Conservation (phyloP, 2,797 vertebrate genomes). For the Crax fasciolata region DNA sequence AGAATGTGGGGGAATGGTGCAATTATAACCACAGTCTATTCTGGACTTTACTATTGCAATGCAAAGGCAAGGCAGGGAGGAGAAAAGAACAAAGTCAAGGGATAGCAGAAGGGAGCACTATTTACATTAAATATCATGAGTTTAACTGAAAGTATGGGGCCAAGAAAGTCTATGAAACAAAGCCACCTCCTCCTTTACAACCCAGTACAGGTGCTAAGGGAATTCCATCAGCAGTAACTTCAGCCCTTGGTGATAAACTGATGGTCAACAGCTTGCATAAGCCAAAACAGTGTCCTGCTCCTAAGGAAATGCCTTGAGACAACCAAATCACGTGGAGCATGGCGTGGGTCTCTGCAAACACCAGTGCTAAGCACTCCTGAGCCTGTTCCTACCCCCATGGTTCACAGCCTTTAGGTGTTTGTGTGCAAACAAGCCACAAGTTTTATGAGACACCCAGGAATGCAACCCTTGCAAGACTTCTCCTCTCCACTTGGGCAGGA, state of each 20-base stretch:
- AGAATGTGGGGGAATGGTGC: not conserved
- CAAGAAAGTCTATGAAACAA: not conserved
- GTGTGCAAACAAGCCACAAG: fast-evolving
- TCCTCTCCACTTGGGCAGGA: fast-evolving
- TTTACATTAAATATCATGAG: not conserved
- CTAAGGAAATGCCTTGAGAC: not conserved
- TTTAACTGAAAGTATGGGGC: not conserved
- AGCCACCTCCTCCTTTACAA: not conserved
- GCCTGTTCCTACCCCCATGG: fast-evolving
- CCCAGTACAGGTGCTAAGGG: not conserved
- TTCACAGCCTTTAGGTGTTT: fast-evolving
- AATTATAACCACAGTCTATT: not conserved
- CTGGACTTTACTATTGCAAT: not conserved
- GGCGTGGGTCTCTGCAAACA: not conserved
- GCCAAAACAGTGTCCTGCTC: not conserved
- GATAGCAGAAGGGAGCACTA: not conserved
- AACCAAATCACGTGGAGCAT: not conserved
- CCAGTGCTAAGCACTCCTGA: not conserved
- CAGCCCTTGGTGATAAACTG: not conserved
- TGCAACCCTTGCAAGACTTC: not conserved
- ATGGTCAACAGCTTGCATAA: not conserved
- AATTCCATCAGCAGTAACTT: not conserved
- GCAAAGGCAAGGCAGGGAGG: not conserved
- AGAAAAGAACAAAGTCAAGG: not conserved
- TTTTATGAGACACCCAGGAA: not conserved